Percentiles rank a stretch among this genome's conserved stretches.
These are phyloP conservation scores for Phataginus tetradactyla DNA, from an alignment of 2,797 vertebrate species.

Conservation along the genomic window DNA sequence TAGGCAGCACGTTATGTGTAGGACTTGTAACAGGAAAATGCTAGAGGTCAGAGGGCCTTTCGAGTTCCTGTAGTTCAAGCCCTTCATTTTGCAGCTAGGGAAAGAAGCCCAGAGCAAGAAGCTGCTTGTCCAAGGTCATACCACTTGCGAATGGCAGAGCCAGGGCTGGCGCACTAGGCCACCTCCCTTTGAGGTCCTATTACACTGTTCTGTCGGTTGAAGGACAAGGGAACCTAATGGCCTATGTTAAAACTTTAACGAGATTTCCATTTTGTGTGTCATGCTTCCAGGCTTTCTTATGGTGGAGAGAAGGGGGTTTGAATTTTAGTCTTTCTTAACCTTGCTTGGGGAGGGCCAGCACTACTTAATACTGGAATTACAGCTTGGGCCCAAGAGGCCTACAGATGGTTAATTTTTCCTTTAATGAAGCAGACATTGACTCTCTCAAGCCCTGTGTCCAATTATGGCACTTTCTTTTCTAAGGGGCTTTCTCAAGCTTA, in stretches of 20 bases:
- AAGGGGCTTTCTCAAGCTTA: background rate
- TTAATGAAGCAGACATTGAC: background rate
- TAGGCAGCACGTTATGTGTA: background rate
- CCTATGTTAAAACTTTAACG: conserved; percentile 37
- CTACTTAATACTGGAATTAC: background rate
- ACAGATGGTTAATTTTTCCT: background rate
- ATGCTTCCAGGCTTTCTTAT: background rate
- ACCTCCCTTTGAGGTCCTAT: background rate
- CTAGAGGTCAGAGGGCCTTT: background rate
- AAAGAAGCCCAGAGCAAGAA: background rate
- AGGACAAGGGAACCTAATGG: conserved; percentile 49
- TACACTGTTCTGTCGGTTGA: background rate
- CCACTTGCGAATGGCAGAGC: background rate
- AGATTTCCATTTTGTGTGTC: conserved; percentile 57
- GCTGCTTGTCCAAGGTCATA: background rate
- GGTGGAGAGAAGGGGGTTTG: background rate
- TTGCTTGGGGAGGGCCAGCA: background rate
- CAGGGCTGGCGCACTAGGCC: background rate
- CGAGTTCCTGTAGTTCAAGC: background rate
- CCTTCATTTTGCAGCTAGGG: background rate
- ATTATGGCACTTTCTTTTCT: background rate
- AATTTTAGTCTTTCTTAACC: conserved; percentile 14
- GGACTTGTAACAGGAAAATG: conserved; percentile 36
- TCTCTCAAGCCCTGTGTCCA: background rate
- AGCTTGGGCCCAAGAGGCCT: background rate